Evolutionary conservation across 1,140 invertebrate species (phyloP), one percentile per base, ranked within the genome.

Genomic region (Pemphigus obesinymphae): DNA sequence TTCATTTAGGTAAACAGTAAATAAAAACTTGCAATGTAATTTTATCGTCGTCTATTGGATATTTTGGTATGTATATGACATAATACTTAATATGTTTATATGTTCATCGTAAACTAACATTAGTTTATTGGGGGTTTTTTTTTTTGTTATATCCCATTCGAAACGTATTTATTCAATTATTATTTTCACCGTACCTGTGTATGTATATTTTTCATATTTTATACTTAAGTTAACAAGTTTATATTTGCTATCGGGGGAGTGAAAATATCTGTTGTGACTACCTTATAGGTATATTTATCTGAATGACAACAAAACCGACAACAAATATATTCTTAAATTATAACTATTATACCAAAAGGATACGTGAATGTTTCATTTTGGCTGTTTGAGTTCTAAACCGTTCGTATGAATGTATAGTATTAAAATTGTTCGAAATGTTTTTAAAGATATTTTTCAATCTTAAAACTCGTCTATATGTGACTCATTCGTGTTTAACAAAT

Each of bases 41-140:
- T 73, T 73, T n/a, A n/a, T 70, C n/a, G n/a, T 45, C 23, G 37
- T 70, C 6, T 43, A 20, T 70, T 23, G n/a, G 11, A 70, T 23
- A 23, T 5, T n/a, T 26, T 26, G 66, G 23, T 70, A 29, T 68
- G 40, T n/a, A 11, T 6, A 23, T n/a, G 34, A 45, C 43, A 70
- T n/a, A n/a, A n/a, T n/a, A n/a, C n/a, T n/a, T 70, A 70, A 45
- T 40, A 70, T 70, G 23, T 68, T 2, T 40, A 34, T 70, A 43
- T 50, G 17, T 8, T 73, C 15, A 23, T 48, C 26, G 70, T 73
- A 73, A 73, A 34, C 70, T 73, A 73, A 73, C 43, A 73, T 50
- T 34, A 73, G 26, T 73, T 50, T 73, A 50, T 73, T 73, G 43
- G 45, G n/a, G n/a, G n/a, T n/a, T n/a, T n/a, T n/a, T n/a, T n/a